A percentile compares a stretch with the other conserved stretches of the same genome.
Evolutionary conservation across 2,113 vertebrate genomes (phyloP).

Genomic region (Marcusenius ussheri): DNA sequence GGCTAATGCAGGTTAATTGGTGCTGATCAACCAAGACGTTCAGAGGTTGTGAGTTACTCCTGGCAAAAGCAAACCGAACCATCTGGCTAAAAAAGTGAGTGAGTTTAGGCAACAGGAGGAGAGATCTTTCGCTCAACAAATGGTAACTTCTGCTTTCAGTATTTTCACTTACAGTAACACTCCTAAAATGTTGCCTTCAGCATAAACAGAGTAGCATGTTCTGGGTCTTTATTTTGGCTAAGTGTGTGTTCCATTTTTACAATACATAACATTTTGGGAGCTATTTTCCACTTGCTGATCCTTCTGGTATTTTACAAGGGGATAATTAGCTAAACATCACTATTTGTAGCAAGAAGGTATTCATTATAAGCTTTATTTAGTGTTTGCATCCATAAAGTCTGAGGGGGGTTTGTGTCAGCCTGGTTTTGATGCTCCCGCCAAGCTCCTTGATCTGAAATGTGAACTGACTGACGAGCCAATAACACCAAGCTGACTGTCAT

Average conservation of each 20-base stretch:
- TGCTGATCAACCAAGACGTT: neutral
- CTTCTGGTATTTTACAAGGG: slow-evolving; percentile 18
- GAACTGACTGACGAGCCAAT: neutral
- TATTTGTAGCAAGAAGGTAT: slow-evolving; percentile 6
- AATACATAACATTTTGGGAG: slow-evolving; percentile 9
- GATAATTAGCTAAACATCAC: slow-evolving; percentile 23
- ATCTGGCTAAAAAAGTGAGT: neutral
- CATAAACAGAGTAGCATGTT: neutral
- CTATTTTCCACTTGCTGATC: slow-evolving; percentile 15
- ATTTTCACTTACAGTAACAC: neutral
- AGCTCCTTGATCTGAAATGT: neutral
- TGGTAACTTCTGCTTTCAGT: slow-evolving; percentile 1
- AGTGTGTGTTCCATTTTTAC: slow-evolving; percentile 2
- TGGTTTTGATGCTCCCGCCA: neutral
- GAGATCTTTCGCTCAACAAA: neutral
- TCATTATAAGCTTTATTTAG: slow-evolving; percentile 2
- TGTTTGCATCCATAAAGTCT: slow-evolving; percentile 1
- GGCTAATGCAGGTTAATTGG: neutral
- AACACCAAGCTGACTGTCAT: neutral
- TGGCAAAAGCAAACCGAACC: neutral
- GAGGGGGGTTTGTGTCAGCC: slow-evolving; percentile 4
- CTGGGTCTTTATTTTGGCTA: neutral
- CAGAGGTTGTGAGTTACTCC: neutral
- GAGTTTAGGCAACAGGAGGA: neutral
- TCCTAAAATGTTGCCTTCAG: neutral